Base-by-base conservation (phyloP, 2,797 vertebrate genomes). In the Huso huso region DNA sequence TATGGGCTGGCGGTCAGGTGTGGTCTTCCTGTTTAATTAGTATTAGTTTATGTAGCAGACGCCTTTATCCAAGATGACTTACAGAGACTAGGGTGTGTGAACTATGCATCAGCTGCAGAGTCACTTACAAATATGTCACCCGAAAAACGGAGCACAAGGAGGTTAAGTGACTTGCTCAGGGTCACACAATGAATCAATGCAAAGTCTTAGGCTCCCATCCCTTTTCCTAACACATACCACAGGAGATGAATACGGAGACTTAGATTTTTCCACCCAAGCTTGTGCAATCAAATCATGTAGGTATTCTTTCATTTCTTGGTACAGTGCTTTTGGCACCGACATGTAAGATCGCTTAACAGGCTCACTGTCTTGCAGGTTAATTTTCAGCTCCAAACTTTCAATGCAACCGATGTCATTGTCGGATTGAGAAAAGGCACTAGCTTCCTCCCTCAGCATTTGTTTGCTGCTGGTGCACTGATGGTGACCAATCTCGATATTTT, bases 21-120 rank as follows among this genome's bases (percentile, higher is more conserved):
- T 63, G 57, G 69, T 83, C 74, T 76, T 77, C 71, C 73, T 74
- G 69, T 75, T 76, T 63, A 72, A 76, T 74, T n/a, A n/a, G n/a
- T n/a, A n/a, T n/a, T n/a, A n/a, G n/a, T n/a, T n/a, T n/a, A n/a
- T n/a, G n/a, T n/a, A n/a, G n/a, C n/a, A n/a, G n/a, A n/a, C n/a
- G n/a, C n/a, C n/a, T n/a, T n/a, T n/a, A n/a, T n/a, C n/a, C n/a
- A n/a, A n/a, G n/a, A n/a, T n/a, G n/a, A n/a, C n/a, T n/a, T n/a
- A n/a, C n/a, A n/a, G n/a, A n/a, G n/a, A n/a, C n/a, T n/a, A n/a
- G n/a, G n/a, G n/a, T n/a, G n/a, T n/a, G n/a, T n/a, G n/a, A n/a
- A n/a, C n/a, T n/a, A n/a, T n/a, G n/a, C n/a, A n/a, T n/a, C n/a
- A n/a, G n/a, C n/a, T n/a, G n/a, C n/a, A n/a, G n/a, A n/a, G n/a